Base-by-base conservation (phyloP, 2,113 vertebrate genomes). In the Nesospiza acunhae region DNA sequence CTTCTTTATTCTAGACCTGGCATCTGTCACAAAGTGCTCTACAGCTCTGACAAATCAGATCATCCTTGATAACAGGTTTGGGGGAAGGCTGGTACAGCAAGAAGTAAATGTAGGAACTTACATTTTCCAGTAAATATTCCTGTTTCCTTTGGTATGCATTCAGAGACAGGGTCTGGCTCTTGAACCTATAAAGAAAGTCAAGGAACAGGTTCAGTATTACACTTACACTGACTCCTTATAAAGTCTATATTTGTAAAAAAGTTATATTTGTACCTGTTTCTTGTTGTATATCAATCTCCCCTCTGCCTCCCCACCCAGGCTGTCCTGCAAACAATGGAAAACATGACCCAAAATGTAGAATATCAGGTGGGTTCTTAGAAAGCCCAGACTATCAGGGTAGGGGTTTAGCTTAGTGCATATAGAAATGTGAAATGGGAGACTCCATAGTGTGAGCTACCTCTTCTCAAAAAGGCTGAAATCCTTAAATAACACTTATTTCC, bases 71-170 rank as follows among this genome's bases (percentile, higher is more conserved):
- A 53, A 83, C 4, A 13, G 10, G 13, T 20, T 10, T 24, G 44
- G 5, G 50, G n/a, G 49, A 19, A 27, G 41, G 22, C 28, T 37
- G 50, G 23, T n/a, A 64, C 56, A 63, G 35, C 56, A 84, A 68
- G 60, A 60, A 87, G 13, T 47, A 24, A 72, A 82, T 47, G 2
- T 8, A 42, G 58, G 24, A 82, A 98, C 99, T 99, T 90, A 99
- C 99, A 98, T 97, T 98, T 98, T 55, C 99, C 99, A 5, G 97
- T 97, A 97, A 98, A 99, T 97, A 99, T 83, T 75, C 99, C 99
- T 18, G 98, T 98, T 93, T 98, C 97, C 10, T 97, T 97, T 7
- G 97, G 79, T 74, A 78, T 77, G 39, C 95, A 92, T 55, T 98
- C 98, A 39, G 96, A 90, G 47, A 88, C 30, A 67, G 63, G 75